Conservation (phyloP, 2,888 invertebrate genomes). For the Neelides folsomi region DNA sequence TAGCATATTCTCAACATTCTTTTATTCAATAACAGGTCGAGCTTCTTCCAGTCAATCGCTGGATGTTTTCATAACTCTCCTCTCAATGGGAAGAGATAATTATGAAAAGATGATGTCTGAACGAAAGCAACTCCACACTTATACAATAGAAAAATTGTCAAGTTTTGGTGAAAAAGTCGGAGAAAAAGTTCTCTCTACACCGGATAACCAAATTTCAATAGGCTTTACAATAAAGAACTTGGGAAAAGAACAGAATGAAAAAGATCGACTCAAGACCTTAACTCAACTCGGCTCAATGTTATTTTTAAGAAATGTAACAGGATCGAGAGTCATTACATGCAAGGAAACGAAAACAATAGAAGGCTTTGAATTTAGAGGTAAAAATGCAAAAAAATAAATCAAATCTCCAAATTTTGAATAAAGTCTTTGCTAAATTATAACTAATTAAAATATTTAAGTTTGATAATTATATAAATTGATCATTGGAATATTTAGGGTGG, state of each 20-base stretch:
- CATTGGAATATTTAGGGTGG: conserved; percentile 45
- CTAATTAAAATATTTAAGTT: background rate
- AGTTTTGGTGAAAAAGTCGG: conserved; percentile 46
- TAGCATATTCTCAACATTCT: background rate
- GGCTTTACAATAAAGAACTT: conserved; percentile 33
- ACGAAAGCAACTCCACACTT: conserved; percentile 48
- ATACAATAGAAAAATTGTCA: conserved; percentile 46
- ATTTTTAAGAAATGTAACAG: conserved; percentile 57
- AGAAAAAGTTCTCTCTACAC: conserved; percentile 48
- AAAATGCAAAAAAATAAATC: conserved; percentile 14
- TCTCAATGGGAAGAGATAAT: conserved; percentile 53
- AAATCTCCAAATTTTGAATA: conserved; percentile 6
- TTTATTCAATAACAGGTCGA: conserved; percentile 42
- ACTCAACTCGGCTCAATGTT: conserved; percentile 58
- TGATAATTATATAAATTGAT: background rate
- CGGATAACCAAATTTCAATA: conserved; percentile 57
- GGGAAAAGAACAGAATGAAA: conserved; percentile 2
- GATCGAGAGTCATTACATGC: conserved; percentile 50
- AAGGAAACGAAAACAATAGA: conserved; percentile 44
- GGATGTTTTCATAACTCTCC: conserved; percentile 61
- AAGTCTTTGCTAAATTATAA: background rate
- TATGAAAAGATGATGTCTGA: conserved; percentile 49
- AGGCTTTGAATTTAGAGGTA: conserved; percentile 47
- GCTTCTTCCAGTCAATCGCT: conserved; percentile 57
- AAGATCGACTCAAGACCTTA: conserved; percentile 37